phyloP scores from a whole-genome alignment of 2,888 invertebrate species.

The Pycnomerus fuliginosus region DNA sequence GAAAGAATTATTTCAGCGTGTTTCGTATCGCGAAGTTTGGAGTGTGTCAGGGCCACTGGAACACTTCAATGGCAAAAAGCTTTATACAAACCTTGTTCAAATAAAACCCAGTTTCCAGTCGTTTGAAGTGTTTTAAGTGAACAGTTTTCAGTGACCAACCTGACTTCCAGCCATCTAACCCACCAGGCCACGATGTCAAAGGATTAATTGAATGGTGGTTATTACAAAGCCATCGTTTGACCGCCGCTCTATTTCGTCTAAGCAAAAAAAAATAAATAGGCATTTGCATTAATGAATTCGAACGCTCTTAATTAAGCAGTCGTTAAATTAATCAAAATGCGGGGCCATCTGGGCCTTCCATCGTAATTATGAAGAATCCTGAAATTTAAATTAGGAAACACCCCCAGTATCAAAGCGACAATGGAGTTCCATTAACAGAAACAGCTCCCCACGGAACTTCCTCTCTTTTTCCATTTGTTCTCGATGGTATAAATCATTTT shows the following conservation, averaged over 20 bases:
- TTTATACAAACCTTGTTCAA: conserved; percentile 30
- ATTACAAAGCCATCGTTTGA: conserved; percentile 19
- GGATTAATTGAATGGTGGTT: conserved; percentile 34
- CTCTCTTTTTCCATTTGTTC: conserved; percentile 16
- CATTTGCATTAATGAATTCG: conserved; percentile 11
- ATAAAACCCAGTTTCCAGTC: conserved; percentile 32
- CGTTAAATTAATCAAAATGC: too few relatives aligned
- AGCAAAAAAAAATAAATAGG: too few relatives aligned
- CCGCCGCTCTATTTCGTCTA: conserved; percentile 5
- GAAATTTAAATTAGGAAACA: conserved; percentile 19
- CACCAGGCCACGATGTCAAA: conserved; percentile 29
- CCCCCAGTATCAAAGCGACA: conserved; percentile 11
- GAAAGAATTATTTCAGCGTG: conserved; percentile 27
- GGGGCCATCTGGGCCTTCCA: too few relatives aligned
- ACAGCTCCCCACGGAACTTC: conserved; percentile 15
- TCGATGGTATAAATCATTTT: conserved; percentile 35
- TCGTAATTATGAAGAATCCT: conserved; percentile 15
- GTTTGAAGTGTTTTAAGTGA: conserved; percentile 37
- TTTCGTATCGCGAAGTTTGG: conserved; percentile 22
- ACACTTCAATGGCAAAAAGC: conserved; percentile 14
- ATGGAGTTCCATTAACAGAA: conserved; percentile 19
- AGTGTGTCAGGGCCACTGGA: conserved; percentile 20
- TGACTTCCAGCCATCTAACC: conserved; percentile 12
- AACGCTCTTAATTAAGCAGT: conserved; percentile 15
- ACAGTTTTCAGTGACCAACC: conserved; percentile 30